Conservation (phyloP, 2,113 vertebrate genomes). For the Orycteropus afer region DNA sequence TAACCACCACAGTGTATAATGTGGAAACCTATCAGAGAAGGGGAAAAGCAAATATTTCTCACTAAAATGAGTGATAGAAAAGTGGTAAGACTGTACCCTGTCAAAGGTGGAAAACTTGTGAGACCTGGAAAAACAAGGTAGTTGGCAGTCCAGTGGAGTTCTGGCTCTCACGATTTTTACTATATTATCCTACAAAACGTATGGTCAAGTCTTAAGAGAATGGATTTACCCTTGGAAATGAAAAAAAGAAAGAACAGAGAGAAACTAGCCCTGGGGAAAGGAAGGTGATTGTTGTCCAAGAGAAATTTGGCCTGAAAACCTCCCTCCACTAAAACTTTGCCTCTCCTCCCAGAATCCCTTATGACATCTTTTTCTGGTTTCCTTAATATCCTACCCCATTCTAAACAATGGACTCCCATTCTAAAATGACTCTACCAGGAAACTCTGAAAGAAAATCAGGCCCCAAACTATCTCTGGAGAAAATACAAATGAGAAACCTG, state of each 20-base stretch:
- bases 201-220: background rate
- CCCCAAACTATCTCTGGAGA: conserved; percentile 1
- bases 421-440: background rate
- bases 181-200: background rate
- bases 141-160: no score
- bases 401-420: background rate
- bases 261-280: background rate
- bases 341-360: background rate
- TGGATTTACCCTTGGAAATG: background rate
- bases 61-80: background rate
- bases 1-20: no score
- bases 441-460: background rate
- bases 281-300: background rate
- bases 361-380: background rate
- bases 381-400: background rate
- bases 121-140: background rate
- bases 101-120: background rate
- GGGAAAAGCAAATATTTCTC: background rate
- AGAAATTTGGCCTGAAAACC: background rate
- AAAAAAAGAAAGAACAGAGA: background rate
- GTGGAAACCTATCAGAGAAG: background rate
- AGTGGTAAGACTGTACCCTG: background rate
- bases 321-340: background rate
- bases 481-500: background rate
- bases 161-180: background rate